Base-by-base conservation (phyloP, 2,797 vertebrate species). In the Lagodon rhomboides region DNA sequence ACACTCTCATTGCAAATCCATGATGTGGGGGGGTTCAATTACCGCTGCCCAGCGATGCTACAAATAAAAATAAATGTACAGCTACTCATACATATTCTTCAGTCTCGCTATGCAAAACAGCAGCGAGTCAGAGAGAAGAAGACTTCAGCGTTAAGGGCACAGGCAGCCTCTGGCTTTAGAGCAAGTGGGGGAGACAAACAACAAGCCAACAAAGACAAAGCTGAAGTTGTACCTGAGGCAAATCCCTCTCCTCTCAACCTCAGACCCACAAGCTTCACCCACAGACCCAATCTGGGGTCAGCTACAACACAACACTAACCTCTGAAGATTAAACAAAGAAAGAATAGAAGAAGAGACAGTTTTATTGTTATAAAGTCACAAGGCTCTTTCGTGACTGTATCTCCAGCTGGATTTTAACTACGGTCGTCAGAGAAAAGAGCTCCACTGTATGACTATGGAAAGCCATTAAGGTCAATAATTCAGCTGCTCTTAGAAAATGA, bases 81-180 rank as follows among this genome's bases (percentile, higher is more conserved):
- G 27, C 74, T 16, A 34, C 8, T 67, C 49, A 77, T 25, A 59
- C 18, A 54, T n/a, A 25, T 43, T 44, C 3, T 68, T 60, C 61
- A 79, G 43, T 73, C 53, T 68, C 23, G 8, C 18, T 16, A 27
- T 75, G 58, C 51, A 67, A 71, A 86, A 54, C 49, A 77, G 43
- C 49, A 47, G 30, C 58, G 73, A 75, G 44, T 56, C 64, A 62
- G 79, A 71, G 46, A 60, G 17, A 22, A 43, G 44, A 17, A 15
- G 10, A 70, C n/a, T 61, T 18, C 12, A 67, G 68, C 62, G 78
- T 68, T 61, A 71, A 85, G 76, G 77, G 53, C 83, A 67, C 34
- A 63, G n/a, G 62, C 20, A 68, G 55, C 34, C n/a, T 75, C 58
- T 20, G 55, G 61, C 67, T 75, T 85, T 46, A 64, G 51, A 79